phyloP scores from a whole-genome alignment of 2,888 invertebrate genomes.

The Ctenicera cuprea region DNA sequence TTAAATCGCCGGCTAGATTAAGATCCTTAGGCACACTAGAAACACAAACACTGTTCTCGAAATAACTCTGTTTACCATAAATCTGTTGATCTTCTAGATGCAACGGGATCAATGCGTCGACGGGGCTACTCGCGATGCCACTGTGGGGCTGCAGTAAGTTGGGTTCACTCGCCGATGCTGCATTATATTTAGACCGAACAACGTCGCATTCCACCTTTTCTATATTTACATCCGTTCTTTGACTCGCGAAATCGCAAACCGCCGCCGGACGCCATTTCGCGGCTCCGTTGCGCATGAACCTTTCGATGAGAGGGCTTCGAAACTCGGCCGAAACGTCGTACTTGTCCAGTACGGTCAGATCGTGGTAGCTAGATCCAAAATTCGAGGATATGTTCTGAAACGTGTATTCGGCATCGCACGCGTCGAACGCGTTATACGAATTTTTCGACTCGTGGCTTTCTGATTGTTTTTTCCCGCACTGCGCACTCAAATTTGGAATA shows the following conservation, averaged over 20 bases:
- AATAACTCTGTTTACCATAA: slow-evolving; percentile 56
- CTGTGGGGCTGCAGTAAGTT: slow-evolving; percentile 63
- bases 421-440: slow-evolving; percentile 63
- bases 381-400: slow-evolving; percentile 67
- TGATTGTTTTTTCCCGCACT: slow-evolving; percentile 63
- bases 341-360: slow-evolving; percentile 67
- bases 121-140: slow-evolving; percentile 51
- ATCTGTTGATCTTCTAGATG: slow-evolving; percentile 52
- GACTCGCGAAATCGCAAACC: slow-evolving; percentile 42
- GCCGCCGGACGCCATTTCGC: slow-evolving; percentile 56
- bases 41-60: slow-evolving; percentile 70
- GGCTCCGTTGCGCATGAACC: slow-evolving; percentile 62
- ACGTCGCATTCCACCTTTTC: slow-evolving; percentile 62
- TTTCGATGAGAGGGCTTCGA: slow-evolving; percentile 64
- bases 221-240: slow-evolving; percentile 64
- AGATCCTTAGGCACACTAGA: slow-evolving; percentile 81
- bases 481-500: slow-evolving; percentile 69
- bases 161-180: slow-evolving; percentile 70
- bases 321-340: slow-evolving; percentile 60
- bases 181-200: slow-evolving; percentile 67
- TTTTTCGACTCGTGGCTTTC: slow-evolving; percentile 53
- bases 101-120: slow-evolving; percentile 50
- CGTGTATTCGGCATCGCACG: slow-evolving; percentile 64
- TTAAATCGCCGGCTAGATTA: slow-evolving; percentile 75
- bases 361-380: slow-evolving; percentile 71